Conservation (phyloP, 2,113 vertebrate species). For the Riparia riparia region DNA sequence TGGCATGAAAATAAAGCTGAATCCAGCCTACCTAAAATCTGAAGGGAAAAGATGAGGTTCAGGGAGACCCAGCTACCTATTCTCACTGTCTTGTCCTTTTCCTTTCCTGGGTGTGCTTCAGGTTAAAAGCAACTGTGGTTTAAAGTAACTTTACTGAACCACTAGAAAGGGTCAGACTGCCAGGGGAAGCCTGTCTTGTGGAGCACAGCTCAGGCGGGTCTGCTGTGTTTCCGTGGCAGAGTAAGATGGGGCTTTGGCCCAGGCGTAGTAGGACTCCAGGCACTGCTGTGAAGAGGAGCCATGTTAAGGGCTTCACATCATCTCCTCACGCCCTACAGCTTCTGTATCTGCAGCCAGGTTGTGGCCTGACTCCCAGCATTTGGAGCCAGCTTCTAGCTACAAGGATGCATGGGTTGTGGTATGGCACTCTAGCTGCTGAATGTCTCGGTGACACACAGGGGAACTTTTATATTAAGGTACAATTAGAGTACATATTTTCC, state of each 20-base stretch:
- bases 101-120: not conserved
- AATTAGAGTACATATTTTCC: rapidly evolving
- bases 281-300: rapidly evolving
- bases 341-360: not conserved
- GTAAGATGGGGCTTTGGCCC: not conserved
- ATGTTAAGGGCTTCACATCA: rapidly evolving
- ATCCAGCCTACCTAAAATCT: not conserved
- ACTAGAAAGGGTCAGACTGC: not conserved
- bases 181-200: not conserved
- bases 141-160: not conserved
- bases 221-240: not conserved
- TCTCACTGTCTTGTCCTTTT: not conserved
- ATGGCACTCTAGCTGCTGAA: not conserved
- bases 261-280: too few relatives aligned
- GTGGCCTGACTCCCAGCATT: not conserved
- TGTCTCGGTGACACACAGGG: too few relatives aligned
- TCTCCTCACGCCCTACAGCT: rapidly evolving
- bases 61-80: not conserved
- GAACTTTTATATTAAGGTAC: not conserved
- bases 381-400: not conserved
- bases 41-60: not conserved
- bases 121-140: not conserved
- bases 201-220: not conserved
- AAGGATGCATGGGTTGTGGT: rapidly evolving
- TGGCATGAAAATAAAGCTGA: not conserved